Conservation (phyloP, 2,797 vertebrate genomes). For the Mormyrus hasselquistii region DNA sequence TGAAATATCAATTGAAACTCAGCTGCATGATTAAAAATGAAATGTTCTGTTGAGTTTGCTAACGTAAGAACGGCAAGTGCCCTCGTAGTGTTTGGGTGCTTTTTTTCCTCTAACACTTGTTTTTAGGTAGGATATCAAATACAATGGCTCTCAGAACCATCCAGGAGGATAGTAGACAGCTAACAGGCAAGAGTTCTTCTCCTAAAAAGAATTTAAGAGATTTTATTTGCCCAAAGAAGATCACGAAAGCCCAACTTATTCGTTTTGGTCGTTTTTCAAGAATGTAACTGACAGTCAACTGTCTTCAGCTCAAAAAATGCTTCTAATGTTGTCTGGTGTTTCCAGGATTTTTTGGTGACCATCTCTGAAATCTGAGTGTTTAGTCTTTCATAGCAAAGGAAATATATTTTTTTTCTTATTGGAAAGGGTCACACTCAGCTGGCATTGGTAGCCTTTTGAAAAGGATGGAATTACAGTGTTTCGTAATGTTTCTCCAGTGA, state of each 20-base stretch:
- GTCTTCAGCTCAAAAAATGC: not conserved
- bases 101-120: not conserved
- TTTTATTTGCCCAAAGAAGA: not conserved
- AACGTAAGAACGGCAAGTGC: not conserved
- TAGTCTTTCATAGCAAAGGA: constrained; percentile 5
- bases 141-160: not conserved
- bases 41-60: not conserved
- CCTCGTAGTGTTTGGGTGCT: not conserved
- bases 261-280: not conserved
- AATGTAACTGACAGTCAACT: not conserved
- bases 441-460: not conserved
- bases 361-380: not conserved
- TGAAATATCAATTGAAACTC: not conserved
- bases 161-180: not conserved
- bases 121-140: not conserved
- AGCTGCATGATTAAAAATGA: not conserved
- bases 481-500: not conserved
- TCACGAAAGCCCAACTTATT: not conserved
- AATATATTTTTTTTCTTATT: not conserved
- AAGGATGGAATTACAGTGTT: not conserved
- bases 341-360: not conserved
- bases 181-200: not conserved
- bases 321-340: not conserved
- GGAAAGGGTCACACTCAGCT: not conserved
- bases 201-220: not conserved